Conservation (phyloP, 2,888 invertebrate genomes). For the Tholera decimalis region DNA sequence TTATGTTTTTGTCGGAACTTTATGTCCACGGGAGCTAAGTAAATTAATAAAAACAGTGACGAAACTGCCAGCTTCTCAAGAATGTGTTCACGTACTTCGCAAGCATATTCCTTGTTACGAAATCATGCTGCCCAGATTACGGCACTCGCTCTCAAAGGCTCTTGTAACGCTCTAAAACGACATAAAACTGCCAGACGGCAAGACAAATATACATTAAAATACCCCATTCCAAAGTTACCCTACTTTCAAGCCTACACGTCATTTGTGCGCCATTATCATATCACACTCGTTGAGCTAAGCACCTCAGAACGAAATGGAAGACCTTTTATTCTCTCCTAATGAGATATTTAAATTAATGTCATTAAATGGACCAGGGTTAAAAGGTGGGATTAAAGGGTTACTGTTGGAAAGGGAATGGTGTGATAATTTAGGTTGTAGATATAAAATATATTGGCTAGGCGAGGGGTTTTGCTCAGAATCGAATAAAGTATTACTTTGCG, state of each 20-base stretch:
- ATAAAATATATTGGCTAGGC: neutral
- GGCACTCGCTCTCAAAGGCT: neutral
- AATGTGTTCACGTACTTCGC: too few relatives aligned
- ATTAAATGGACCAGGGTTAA: conserved; percentile 15
- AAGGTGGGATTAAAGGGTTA: conserved; percentile 11
- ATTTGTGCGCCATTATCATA: conserved; percentile 32
- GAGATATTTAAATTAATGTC: conserved; percentile 43
- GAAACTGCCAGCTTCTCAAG: too few relatives aligned
- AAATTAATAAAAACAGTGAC: too few relatives aligned
- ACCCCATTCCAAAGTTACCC: neutral
- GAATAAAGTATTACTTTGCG: too few relatives aligned
- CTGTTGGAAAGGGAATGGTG: conserved; percentile 6
- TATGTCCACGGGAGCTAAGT: too few relatives aligned
- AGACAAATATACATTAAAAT: conserved; percentile 35
- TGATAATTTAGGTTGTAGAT: neutral
- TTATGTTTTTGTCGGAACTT: too few relatives aligned
- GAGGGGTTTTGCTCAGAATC: too few relatives aligned
- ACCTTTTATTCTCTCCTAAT: conserved; percentile 30
- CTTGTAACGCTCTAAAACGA: conserved; percentile 5
- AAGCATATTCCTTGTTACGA: too few relatives aligned
- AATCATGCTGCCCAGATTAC: too few relatives aligned
- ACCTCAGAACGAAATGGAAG: conserved; percentile 18
- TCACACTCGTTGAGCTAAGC: conserved; percentile 16
- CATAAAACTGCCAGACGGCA: conserved; percentile 13
- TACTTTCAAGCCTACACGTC: conserved; percentile 8